Base-by-base conservation (phyloP, 2,797 vertebrate genomes). In the Clarias pachynema region DNA sequence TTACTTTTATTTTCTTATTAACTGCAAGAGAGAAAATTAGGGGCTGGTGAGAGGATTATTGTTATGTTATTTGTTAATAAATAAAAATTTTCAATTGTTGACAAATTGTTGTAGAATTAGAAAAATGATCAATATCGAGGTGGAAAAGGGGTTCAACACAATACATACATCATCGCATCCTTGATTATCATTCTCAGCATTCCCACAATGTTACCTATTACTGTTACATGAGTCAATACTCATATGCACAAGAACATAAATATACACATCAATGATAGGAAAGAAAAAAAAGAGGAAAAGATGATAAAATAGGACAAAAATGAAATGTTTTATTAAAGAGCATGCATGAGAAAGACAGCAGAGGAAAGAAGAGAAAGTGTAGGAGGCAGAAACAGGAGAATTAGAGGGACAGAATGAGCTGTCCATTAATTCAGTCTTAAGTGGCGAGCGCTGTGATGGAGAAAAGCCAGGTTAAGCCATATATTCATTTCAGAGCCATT, bases 401-500 rank as follows among this genome's bases (percentile, higher is more conserved):
- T 77, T 56, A 59, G 53, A 34, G 74, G n/a, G 74, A 34, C 29
- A 59, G 53, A 59, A 77, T 77, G 2, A 62, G 26, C 0, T 63
- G 4, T 63, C 26, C 56, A 59, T 59, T 77, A 22, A 59, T 77
- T 77, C 24, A 34, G 53, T 34, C 26, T 57, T 34, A 77, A 77
- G 74, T 77, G 74, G 29, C 31, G 26, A 75, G 49, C 2, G 26
- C n/a, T 57, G 49, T 59, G 29, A 77, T 20, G 53, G 74, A 22
- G 53, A 14, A 15, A 57, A 77, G 74, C 18, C 53, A 59, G 53
- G 53, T 59, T 34, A 77, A 59, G 29, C 9, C 74, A 59, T 77
- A 49, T 34, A 59, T 77, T 22, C 53, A 24, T 5, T 77, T 77
- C 29, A 59, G 74, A 77, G 74, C 74, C 26, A 59, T 59, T 59